A percentile compares a stretch with the other conserved stretches of the same genome.
phyloP scores from a whole-genome alignment of 2,888 invertebrate genomes.

The Eurois occulta region DNA sequence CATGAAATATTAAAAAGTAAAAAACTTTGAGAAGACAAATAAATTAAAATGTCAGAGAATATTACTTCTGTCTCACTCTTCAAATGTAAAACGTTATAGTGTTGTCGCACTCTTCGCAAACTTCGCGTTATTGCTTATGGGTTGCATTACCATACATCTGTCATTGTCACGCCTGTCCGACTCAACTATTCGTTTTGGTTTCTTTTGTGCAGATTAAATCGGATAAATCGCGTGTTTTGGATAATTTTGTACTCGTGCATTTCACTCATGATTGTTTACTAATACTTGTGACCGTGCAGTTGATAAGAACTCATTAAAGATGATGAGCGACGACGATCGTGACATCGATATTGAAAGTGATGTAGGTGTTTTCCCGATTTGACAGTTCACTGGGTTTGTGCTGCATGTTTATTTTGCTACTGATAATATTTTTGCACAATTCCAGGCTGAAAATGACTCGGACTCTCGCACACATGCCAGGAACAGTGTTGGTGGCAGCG shows the following conservation, averaged over 20 bases:
- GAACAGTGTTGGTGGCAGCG: slow-evolving; percentile 92
- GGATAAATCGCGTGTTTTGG: slow-evolving; percentile 53
- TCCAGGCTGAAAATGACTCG: slow-evolving; percentile 95
- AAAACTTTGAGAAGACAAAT: background rate
- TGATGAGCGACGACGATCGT: slow-evolving; percentile 98
- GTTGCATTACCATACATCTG: slow-evolving; percentile 37
- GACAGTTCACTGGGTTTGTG: slow-evolving; percentile 66
- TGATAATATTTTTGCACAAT: slow-evolving; percentile 62
- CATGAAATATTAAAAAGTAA: slow-evolving; percentile 16
- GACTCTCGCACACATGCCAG: slow-evolving; percentile 92
- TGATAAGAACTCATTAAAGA: slow-evolving; percentile 71
- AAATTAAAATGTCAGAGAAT: slow-evolving; percentile 7
- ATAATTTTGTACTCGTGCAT: slow-evolving; percentile 53
- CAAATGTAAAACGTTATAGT: background rate
- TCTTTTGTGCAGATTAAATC: slow-evolving; percentile 53
- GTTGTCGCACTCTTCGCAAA: slow-evolving; percentile 25
- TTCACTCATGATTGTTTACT: slow-evolving; percentile 76
- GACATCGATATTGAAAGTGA: slow-evolving; percentile 99
- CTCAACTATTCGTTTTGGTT: slow-evolving; percentile 42
- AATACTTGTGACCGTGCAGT: slow-evolving; percentile 62
- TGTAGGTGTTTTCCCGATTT: slow-evolving; percentile 91
- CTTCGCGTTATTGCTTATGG: background rate
- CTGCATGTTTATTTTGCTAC: slow-evolving; percentile 72
- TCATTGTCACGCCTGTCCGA: slow-evolving; percentile 77
- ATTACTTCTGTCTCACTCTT: slow-evolving; percentile 24